Evolutionary conservation across 2,888 invertebrate species (phyloP), one percentile per base, ranked within the genome.

Genomic region (Pachliopta kotzebuea): DNA sequence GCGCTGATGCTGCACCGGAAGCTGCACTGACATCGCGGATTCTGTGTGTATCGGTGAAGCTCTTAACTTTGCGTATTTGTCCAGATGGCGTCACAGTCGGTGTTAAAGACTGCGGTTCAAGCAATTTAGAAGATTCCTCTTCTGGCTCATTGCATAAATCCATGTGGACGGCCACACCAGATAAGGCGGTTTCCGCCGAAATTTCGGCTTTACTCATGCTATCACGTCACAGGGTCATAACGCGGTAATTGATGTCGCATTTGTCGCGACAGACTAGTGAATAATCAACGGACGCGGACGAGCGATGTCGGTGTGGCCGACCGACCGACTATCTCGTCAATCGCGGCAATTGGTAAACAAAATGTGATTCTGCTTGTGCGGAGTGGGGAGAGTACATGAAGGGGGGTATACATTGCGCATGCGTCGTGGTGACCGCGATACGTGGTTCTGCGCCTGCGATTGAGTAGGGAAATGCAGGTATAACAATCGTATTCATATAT

Each of bases 351-450:
- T 88, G 87, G 90, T 90, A 89, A 90, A 90, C 89, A 89, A 83
- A 87, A 79, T 86, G 81, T 82, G 86, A 86, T 79, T 84, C 80
- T 78, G 77, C 75, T 71, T 71, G 74, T 76, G 77, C 66, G 76
- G 85, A 77, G 78, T 74, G 88, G 87, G 84, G 78, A 78, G 77
- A 74, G 72, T 68, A 77, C 81, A 80, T 79, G 83, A 81, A 96
- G 96, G 96, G 92, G 96, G 76, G 96, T 95, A 69, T 96, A 96
- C 93, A 96, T 76, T 96, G 97, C 87, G 83, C 86, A 83, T 97
- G 93, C 80, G 97, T 96, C 69, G 96, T 96, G 74, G 95, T 93
- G 77, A 95, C 94, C 90, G 75, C 89, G 76, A 80, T 75, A 78
- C 74, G 72, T 76, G 71, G 95, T 96, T 86, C 95, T 76, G 97